phyloP scores from a whole-genome alignment of 2,888 invertebrate genomes.

The Eilema depressum region DNA sequence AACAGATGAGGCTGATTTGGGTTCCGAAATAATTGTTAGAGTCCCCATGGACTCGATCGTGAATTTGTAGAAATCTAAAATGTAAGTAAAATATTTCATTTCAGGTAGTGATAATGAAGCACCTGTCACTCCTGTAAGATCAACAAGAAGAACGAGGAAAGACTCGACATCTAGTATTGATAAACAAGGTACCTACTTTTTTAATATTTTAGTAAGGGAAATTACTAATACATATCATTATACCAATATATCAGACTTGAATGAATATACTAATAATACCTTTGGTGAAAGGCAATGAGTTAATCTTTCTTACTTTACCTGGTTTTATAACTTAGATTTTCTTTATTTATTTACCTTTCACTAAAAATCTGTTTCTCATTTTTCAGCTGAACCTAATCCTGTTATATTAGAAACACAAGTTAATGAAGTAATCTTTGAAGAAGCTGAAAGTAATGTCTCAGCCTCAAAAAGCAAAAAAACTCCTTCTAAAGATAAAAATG shows the following conservation, averaged over 20 bases:
- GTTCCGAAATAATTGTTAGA: too few species aligned
- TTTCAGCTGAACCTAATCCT: slow-evolving; percentile 57
- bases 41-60: too few species aligned
- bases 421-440: slow-evolving; percentile 66
- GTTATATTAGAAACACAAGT: slow-evolving; percentile 45
- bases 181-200: slow-evolving; percentile 63
- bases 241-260: too few species aligned
- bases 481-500: slow-evolving; percentile 29
- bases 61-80: not conserved
- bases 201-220: too few species aligned
- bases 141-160: slow-evolving; percentile 70
- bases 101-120: slow-evolving; percentile 80
- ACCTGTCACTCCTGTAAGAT: slow-evolving; percentile 66
- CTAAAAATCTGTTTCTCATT: not conserved
- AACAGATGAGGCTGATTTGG: too few species aligned
- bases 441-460: slow-evolving; percentile 48
- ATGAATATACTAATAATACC: too few species aligned
- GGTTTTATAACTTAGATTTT: not conserved
- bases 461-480: slow-evolving; percentile 54
- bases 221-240: too few species aligned
- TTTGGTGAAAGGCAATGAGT: too few species aligned
- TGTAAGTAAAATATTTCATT: slow-evolving; percentile 50
- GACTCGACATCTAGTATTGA: slow-evolving; percentile 76
- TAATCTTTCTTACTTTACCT: not conserved
- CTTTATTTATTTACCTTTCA: not conserved